Base-by-base conservation (phyloP, 2,113 vertebrate genomes). In the Phaethon lepturus region DNA sequence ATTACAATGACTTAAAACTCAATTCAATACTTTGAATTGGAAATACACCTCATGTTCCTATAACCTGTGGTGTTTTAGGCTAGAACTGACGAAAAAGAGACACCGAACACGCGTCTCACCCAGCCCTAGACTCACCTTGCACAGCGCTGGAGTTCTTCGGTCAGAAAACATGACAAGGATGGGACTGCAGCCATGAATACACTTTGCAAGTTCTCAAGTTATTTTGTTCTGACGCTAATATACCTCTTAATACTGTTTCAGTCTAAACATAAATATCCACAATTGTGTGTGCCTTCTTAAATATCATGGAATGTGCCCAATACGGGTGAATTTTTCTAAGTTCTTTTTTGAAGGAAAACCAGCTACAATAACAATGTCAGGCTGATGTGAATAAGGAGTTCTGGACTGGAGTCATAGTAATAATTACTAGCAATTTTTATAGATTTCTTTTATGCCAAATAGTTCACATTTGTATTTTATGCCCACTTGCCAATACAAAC, bases 381-480 rank as follows among this genome's bases (percentile, higher is more conserved):
- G 5, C 64, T 95, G 79, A 72, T 49, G 17, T 83, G 87, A 80
- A 53, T 58, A 78, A 91, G 33, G 42, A 82, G 23, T 58, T 80
- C n/a, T 91, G 80, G 68, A 49, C 77, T 68, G 58, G 35, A 87
- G 28, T 87, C 33, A 63, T 8, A 63, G 53, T n/a, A 89, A 66
- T 96, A 90, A 95, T 85, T 81, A 79, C 1, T 7, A 82, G 35
- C 44, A 82, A 73, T 87, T 91, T 96, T 89, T 89, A 89, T 49
- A 91, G 55, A 62, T 89, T 84, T 92, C 26, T 95, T 85, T 95
- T 62, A 62, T 91, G 66, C 53, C 76, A 89, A 81, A 64, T 82
- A 89, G 50, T 81, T 88, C 86, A 72, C 60, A 35, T 93, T 94
- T 87, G 22, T 72, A 68, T 81, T 91, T 93, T 87, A 75, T 94